Base-by-base conservation (phyloP, 2,888 invertebrate species). In the Liposcelis brunnea region DNA sequence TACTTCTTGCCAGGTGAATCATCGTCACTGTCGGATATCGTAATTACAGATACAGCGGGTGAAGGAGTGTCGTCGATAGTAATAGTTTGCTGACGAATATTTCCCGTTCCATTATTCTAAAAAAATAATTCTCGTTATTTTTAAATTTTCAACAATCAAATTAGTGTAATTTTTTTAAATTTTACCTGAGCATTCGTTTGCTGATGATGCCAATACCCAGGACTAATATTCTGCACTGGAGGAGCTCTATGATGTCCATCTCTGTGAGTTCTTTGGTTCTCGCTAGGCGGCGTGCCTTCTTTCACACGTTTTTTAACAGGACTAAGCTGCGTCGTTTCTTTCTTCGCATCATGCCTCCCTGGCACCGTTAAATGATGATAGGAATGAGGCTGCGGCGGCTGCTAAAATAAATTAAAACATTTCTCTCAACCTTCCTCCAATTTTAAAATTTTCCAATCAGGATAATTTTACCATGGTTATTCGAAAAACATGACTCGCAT, bases 221-320 rank as follows among this genome's bases (percentile, higher is more conserved):
- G 40, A 18, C 40, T 40, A 6, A 19, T 19, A 7, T 40, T 16
- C 19, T 40, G 40, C 19, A 19, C 19, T 11, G 15, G 40, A 12
- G 15, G 40, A 12, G 16, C n/a, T 6, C 19, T 14, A 11, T 40
- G 40, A 19, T 40, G 40, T 6, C 19, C 19, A 19, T 40, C 40
- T 21, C 40, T 7, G 26, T 26, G 26, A 26, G 26, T 26, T 26
- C 26, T 26, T 26, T 26, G 26, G 26, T 26, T 26, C 15, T 19
- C 16, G 19, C 62, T 65, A 2, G 86, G 91, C 18, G 93, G 93
- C 18, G 91, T 87, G 57, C 87, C 90, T 60, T 94, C 94, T 63
- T 94, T 94, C 36, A 94, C 93, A 14, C 94, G 75, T 62, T 95
- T 95, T 70, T 95, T 95, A 19, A 94, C 93, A 2, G 95, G 95